Evolutionary conservation across 2,888 invertebrate genomes (phyloP).

Genomic region (Tridacna crocea): DNA sequence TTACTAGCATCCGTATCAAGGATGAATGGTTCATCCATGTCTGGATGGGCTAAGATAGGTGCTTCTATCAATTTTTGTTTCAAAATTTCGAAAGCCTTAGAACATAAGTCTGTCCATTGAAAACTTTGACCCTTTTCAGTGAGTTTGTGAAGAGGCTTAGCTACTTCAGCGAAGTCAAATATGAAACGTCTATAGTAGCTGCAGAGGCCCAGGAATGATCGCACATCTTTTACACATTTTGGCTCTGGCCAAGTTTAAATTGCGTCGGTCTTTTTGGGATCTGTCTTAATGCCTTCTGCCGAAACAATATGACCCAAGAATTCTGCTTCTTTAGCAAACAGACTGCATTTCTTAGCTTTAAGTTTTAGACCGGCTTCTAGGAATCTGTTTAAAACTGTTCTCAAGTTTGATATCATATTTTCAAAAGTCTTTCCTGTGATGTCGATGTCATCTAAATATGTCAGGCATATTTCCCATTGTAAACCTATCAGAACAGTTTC

Average conservation of each 20-base stretch:
- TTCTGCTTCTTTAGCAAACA: conserved; percentile 27
- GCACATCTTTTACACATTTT: conserved; percentile 12
- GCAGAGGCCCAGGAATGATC: conserved; percentile 20
- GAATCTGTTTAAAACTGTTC: conserved; percentile 47
- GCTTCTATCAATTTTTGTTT: conserved; percentile 17
- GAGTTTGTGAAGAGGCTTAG: conserved; percentile 46
- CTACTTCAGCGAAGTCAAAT: conserved; percentile 41
- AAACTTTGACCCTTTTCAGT: conserved; percentile 36
- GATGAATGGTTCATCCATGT: conserved; percentile 10
- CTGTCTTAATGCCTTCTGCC: conserved; percentile 4
- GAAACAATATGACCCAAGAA: conserved; percentile 29
- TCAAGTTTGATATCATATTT: conserved; percentile 42
- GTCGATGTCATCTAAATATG: conserved; percentile 51
- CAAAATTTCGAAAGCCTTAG: conserved; percentile 43
- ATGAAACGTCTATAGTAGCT: conserved; percentile 43
- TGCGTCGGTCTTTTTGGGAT: not conserved
- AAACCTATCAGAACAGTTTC: conserved; percentile 36
- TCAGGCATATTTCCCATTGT: conserved; percentile 41
- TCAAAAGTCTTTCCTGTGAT: conserved; percentile 24
- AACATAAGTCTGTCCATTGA: conserved; percentile 35
- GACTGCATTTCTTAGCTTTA: conserved; percentile 42
- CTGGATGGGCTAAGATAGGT: conserved; percentile 40
- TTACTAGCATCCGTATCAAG: conserved; percentile 35
- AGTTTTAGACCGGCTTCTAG: conserved; percentile 41
- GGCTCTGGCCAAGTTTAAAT: conserved; percentile 20